Evolutionary conservation across 2,888 invertebrate species (phyloP), one percentile per base, ranked within the genome.

Genomic region (Frankliniella intonsa): DNA sequence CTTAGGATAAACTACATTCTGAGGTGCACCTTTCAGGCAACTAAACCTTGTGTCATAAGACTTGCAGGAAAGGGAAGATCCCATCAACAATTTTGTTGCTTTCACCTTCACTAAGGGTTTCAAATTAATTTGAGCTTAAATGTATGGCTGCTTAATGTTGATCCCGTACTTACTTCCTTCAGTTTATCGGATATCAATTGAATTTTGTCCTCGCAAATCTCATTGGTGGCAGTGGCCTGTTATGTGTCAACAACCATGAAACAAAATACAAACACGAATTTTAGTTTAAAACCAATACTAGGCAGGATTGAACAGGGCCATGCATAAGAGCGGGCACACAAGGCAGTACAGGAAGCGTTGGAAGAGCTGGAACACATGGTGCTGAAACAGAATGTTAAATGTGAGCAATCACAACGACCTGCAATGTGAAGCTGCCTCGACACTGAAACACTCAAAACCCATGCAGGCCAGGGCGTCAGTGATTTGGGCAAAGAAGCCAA

Each of bases 141-240:
- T 38, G 38, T 38, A 25, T 25, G 22, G 5, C 69, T 22, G 22
- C 2, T 76, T 25, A 25, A 11, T 22, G 25, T 12, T 25, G 22
- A 25, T 76, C 69, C 69, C 85, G 86, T 87, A 92, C 93, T 93
- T 93, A 93, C 93, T 91, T 92, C 92, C 89, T 91, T 90, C 88
- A 93, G 90, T 89, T 92, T 92, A 91, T 92, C 92, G 88, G 91
- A 91, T 89, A 93, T 91, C 90, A 90, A 89, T 90, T 92, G 91
- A 88, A 92, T 92, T 91, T 92, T 92, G 90, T 93, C 92, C 90
- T 93, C 92, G 88, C 91, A 91, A 90, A 91, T 91, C 87, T 93
- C 93, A 88, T 92, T 91, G 88, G 91, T 90, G 90, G 91, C 92
- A 90, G 92, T 91, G 88, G 93, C 93, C 93, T 93, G 90, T 84